Percentiles rank a stretch among this genome's conserved stretches.
Conservation (phyloP, 2,888 invertebrate species). For the Temnothorax unifasciatus region DNA sequence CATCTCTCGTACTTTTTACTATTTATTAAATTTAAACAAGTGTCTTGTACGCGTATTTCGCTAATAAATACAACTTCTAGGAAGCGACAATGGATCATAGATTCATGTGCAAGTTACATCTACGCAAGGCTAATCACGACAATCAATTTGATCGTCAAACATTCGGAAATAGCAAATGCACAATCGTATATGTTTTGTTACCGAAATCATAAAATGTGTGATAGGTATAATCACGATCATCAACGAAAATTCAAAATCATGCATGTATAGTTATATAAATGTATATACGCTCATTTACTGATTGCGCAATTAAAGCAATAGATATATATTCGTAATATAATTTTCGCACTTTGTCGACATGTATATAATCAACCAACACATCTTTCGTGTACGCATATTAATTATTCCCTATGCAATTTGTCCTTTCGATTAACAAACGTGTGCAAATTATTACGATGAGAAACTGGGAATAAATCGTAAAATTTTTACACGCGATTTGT, state of each 20-base stretch:
- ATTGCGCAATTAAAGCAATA: not conserved
- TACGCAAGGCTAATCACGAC: not conserved
- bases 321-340: not conserved
- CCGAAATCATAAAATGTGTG: not conserved
- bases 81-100: not conserved
- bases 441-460: not conserved
- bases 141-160: not conserved
- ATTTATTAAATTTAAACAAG: not conserved
- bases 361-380: not conserved
- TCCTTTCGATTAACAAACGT: not conserved
- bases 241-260: not conserved
- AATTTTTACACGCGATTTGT: not conserved
- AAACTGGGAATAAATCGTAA: not conserved
- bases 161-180: not conserved
- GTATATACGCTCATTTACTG: not conserved
- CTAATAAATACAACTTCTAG: conserved; percentile 2
- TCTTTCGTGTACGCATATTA: not conserved
- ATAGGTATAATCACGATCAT: not conserved
- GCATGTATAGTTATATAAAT: not conserved
- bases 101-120: not conserved
- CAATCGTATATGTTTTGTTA: not conserved
- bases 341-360: not conserved
- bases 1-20: conserved; percentile 17
- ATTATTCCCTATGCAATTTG: conserved; percentile 7
- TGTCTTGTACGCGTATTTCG: not conserved